Conservation (phyloP, 2,888 invertebrate species). For the Lumbricus terrestris region DNA sequence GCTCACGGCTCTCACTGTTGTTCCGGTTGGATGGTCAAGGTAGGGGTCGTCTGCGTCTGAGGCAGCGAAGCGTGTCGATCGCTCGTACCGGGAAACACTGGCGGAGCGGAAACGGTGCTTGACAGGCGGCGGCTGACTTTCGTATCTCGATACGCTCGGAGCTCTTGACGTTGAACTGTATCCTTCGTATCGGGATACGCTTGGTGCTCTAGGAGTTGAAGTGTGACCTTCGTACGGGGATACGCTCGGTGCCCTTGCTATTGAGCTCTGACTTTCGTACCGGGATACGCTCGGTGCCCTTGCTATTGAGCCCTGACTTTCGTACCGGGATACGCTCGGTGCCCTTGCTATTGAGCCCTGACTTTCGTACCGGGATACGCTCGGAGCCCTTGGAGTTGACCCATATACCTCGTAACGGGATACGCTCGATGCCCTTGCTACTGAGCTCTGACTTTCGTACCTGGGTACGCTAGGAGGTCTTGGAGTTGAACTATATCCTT, state of each 20-base stretch:
- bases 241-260: not conserved
- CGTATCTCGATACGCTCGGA: not conserved
- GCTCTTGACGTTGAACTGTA: no score
- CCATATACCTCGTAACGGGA: not conserved
- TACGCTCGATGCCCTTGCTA: not conserved
- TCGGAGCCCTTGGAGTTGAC: not conserved
- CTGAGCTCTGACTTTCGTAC: not conserved
- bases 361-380: not conserved
- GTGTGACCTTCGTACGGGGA: not conserved
- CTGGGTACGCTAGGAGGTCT: constrained; percentile 4
- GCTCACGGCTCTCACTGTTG: not conserved
- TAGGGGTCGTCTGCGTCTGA: not conserved
- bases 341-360: not conserved
- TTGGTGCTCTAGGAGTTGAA: not conserved
- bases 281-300: not conserved
- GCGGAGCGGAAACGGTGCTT: not conserved
- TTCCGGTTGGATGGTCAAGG: not conserved
- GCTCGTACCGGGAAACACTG: not conserved
- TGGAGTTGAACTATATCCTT: not conserved
- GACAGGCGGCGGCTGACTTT: not conserved
- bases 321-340: constrained; percentile 17
- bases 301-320: no score
- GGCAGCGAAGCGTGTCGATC: not conserved
- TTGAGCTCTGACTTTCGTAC: not conserved
- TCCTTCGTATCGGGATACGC: not conserved